Evolutionary conservation across 23 tunicate species (phyloP), one percentile per base, ranked within the genome.

Genomic region (Trididemnum clinides): DNA sequence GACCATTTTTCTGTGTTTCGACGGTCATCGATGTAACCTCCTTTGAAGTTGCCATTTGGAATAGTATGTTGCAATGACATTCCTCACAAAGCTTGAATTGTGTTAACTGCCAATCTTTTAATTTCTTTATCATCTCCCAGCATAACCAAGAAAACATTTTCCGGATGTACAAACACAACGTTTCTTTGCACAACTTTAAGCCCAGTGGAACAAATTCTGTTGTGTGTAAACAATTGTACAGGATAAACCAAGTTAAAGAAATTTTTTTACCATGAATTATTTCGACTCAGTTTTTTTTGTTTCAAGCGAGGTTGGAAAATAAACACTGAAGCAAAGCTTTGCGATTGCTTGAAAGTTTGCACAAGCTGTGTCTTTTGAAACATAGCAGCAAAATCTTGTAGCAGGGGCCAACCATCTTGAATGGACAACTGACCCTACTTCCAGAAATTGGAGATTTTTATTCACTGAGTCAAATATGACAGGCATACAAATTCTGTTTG

Each of bases 91-190:
- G 37, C 37, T 32, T 69, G 37, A 30, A 69, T 32, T 69, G 28
- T 69, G 21, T 69, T 28, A 29, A 69, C 76, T 29, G 76, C 37
- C 76, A 6, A 30, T 69, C 82, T 76, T 76, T 25, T 39, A 7
- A 76, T 44, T 38, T 50, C 31, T 50, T 50, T 31, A 76, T 76
- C 32, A 4, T 80, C 84, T 4, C 34, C 84, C 64, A 80, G 77
- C 84, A 80, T 26, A 15, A 10, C 70, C 77, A 80, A 38, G 10
- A 80, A 15, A 51, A 80, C 84, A 80, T 80, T 80, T n/a, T 80
- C 84, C 7, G 77, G 84, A 38, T 80, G 84, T 80, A 78, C 84
- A 80, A 80, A 80, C 26, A 50, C 64, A 62, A 78, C 33, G 37
- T 80, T 80, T 62, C 71, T 80, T 29, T 80, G 71, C 26, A 63